Conservation (phyloP, 1,140 invertebrate species). For the Drosophila malerkotliana region DNA sequence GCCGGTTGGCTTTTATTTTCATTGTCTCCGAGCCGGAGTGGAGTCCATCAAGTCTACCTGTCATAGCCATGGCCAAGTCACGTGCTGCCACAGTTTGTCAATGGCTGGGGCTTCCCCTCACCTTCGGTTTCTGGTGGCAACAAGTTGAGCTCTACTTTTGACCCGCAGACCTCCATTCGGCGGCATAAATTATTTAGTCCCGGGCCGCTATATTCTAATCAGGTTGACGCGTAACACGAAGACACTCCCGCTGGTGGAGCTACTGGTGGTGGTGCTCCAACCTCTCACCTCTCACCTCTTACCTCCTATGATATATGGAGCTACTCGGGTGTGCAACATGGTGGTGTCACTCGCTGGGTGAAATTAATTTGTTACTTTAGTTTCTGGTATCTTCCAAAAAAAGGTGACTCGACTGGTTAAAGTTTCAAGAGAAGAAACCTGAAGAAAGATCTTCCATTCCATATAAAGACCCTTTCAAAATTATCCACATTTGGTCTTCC, state of each 20-base stretch:
- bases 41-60: conserved; percentile 56
- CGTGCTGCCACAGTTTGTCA: conserved; percentile 73
- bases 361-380: conserved; percentile 76
- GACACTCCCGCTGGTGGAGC: conserved; percentile 17
- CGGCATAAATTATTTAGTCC: conserved; percentile 70
- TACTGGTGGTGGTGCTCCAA: background rate
- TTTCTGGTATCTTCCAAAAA: conserved; percentile 19
- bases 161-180: conserved; percentile 76
- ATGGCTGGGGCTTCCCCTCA: conserved; percentile 12
- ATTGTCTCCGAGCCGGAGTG: conserved; percentile 45
- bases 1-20: conserved; percentile 68
- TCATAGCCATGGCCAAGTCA: conserved; percentile 65
- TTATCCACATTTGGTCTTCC: background rate
- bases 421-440: background rate
- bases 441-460: background rate
- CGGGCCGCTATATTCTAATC: conserved; percentile 76
- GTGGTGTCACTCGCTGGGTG: conserved; percentile 56
- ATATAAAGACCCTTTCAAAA: background rate
- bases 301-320: conserved; percentile 58
- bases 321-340: conserved; percentile 36
- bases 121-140: conserved; percentile 32
- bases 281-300: background rate
- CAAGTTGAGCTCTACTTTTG: conserved; percentile 55
- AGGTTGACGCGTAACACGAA: conserved; percentile 77
- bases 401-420: conserved; percentile 43